phyloP scores from a whole-genome alignment of 37 sponge, comb jelly and placozoan species.

The Tethya wilhelma region DNA sequence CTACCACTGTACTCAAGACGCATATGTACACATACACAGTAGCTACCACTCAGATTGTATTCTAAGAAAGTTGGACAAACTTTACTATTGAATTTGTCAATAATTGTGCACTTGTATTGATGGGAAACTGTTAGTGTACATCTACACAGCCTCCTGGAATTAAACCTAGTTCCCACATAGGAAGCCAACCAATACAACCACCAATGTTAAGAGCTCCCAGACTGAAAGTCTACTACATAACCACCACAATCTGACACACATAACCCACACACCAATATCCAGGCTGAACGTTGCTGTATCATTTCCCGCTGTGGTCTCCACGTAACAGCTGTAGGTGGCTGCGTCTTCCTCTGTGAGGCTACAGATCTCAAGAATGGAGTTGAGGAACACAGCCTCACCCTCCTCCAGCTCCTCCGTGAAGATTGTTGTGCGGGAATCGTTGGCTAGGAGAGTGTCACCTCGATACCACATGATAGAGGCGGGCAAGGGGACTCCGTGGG shows the following conservation, averaged over 20 bases:
- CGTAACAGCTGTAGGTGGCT: conserved; percentile 23
- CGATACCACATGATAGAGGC: neutral
- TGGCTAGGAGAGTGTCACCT: neutral
- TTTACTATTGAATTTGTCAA: too few relatives aligned
- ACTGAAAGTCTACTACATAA: neutral
- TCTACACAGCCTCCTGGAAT: too few relatives aligned
- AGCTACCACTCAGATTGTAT: too few relatives aligned
- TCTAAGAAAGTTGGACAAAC: too few relatives aligned
- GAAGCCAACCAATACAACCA: too few relatives aligned
- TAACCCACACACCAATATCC: neutral
- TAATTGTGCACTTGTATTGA: too few relatives aligned
- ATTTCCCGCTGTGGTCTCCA: neutral
- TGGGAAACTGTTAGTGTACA: too few relatives aligned
- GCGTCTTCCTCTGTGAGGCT: conserved; percentile 2
- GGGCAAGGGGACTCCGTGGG: neutral
- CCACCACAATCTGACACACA: neutral
- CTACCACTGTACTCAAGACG: too few relatives aligned
- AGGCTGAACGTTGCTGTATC: neutral
- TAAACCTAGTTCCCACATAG: too few relatives aligned
- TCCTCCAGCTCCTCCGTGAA: conserved; percentile 9
- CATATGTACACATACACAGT: too few relatives aligned
- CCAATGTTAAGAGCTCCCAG: too few relatives aligned
- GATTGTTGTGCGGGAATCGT: conserved; percentile 5
- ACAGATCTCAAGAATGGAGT: conserved; percentile 35
- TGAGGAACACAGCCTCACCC: neutral